Percentiles rank a stretch among this genome's conserved stretches.
These are phyloP conservation scores for Zosterops lateralis DNA, from an alignment of 2,113 vertebrate genomes.

Conservation along the genomic window DNA sequence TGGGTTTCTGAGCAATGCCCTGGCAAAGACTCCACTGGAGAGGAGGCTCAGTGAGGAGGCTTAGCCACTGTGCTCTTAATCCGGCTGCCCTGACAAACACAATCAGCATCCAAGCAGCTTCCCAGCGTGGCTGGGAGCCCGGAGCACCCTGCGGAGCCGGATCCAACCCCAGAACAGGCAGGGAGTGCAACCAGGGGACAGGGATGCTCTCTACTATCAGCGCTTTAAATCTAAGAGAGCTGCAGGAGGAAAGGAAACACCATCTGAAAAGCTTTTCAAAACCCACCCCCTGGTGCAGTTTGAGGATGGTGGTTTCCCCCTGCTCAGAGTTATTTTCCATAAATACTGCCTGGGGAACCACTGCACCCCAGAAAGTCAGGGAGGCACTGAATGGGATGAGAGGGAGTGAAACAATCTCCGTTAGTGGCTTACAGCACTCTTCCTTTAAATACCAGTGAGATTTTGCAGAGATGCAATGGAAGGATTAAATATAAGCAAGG, in stretches of 20 bases:
- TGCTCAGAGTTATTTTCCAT: neutral
- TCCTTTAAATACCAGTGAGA: neutral
- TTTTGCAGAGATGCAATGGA: neutral
- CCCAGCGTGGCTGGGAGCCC: neutral
- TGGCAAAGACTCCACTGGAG: neutral
- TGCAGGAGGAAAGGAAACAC: neutral
- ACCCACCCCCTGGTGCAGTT: neutral
- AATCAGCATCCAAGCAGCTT: slow-evolving; percentile 51
- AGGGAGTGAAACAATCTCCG: neutral
- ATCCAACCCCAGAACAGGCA: neutral
- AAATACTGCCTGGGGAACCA: neutral
- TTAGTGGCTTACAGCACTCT: neutral
- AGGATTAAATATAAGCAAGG: slow-evolving; percentile 29
- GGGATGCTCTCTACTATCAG: neutral
- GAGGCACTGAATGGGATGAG: neutral
- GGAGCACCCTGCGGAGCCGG: neutral
- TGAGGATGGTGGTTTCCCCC: neutral
- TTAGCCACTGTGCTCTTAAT: slow-evolving; percentile 53
- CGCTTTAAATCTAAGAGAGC: neutral
- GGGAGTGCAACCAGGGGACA: neutral
- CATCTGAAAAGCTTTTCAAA: neutral
- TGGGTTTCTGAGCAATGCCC: neutral
- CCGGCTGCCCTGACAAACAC: slow-evolving; percentile 65
- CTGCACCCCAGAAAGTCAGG: neutral
- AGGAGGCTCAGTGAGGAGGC: neutral